A percentile compares a stretch with the other conserved stretches of the same genome.
phyloP scores from a whole-genome alignment of 1,140 invertebrate genomes.

The Heterodera schachtii region DNA sequence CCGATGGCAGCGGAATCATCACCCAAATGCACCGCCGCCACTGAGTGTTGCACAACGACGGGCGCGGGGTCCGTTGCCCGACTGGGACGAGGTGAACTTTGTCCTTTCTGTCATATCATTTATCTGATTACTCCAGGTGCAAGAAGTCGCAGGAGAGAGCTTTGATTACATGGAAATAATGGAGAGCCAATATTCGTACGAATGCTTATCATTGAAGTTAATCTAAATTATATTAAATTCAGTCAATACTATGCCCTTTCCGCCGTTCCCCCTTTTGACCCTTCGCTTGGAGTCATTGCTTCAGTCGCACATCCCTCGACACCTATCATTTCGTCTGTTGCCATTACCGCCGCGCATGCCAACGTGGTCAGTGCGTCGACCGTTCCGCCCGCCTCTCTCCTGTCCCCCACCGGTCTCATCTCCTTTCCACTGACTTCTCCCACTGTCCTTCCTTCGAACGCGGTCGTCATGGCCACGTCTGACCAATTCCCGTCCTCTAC shows the following conservation, averaged over 20 bases:
- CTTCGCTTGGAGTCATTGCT: slow-evolving; percentile 25
- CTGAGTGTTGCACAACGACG: slow-evolving; percentile 45
- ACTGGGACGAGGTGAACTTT: slow-evolving; percentile 60
- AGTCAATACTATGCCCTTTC: slow-evolving; percentile 59
- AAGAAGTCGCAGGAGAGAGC: slow-evolving; percentile 54
- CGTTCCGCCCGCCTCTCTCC: slow-evolving; percentile 53
- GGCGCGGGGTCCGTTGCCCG: slow-evolving; percentile 59
- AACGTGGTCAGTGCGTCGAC: slow-evolving; percentile 34
- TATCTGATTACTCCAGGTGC: not conserved
- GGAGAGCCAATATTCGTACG: slow-evolving; percentile 55
- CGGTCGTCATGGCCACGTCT: slow-evolving; percentile 30
- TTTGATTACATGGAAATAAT: slow-evolving; percentile 65
- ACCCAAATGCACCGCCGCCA: slow-evolving; percentile 44
- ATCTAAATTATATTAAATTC: not conserved
- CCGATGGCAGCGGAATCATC: slow-evolving; percentile 32
- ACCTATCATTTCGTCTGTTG: not conserved
- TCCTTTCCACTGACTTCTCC: slow-evolving; percentile 43
- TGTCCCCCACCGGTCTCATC: slow-evolving; percentile 51
- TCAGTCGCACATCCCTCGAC: not conserved
- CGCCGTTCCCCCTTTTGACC: slow-evolving; percentile 60
- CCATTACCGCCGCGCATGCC: not conserved
- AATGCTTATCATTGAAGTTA: not conserved
- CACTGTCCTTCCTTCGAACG: slow-evolving; percentile 47
- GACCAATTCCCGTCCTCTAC: slow-evolving; percentile 29
- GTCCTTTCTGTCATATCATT: not conserved